Evolutionary conservation across 2,113 vertebrate species (phyloP).

Genomic region (Vulpes vulpes): DNA sequence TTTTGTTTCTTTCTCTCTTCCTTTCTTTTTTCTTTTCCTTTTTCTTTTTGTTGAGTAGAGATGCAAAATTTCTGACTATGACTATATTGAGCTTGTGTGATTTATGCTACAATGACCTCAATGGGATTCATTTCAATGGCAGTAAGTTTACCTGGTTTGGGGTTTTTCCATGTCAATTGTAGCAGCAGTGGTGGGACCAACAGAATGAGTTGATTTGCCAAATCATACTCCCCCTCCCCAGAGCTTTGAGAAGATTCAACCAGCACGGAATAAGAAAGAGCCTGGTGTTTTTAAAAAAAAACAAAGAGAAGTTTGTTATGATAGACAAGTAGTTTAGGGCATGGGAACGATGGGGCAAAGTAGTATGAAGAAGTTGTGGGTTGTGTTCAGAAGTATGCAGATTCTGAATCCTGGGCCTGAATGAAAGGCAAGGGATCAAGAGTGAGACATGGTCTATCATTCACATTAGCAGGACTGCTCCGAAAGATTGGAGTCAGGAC

Average conservation of each 20-base stretch:
- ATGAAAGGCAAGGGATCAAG: background rate
- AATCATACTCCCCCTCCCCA: background rate
- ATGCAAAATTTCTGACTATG: background rate
- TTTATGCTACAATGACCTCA: background rate
- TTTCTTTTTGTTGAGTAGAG: background rate
- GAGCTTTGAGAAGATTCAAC: background rate
- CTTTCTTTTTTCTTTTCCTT: background rate
- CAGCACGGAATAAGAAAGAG: background rate
- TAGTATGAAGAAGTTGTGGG: background rate
- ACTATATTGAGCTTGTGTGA: background rate
- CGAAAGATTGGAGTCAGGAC: background rate
- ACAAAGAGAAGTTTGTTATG: background rate
- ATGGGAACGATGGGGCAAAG: accelerated
- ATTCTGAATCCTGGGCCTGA: background rate
- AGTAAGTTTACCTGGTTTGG: background rate
- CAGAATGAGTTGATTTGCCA: background rate
- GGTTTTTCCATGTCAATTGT: background rate
- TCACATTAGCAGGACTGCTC: too few relatives aligned
- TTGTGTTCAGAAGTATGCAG: background rate
- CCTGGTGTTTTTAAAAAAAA: background rate
- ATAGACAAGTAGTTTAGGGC: background rate
- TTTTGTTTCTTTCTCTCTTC: background rate
- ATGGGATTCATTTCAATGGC: background rate
- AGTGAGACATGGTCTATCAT: background rate
- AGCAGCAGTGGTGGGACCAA: background rate